Conservation (phyloP, 1,140 invertebrate genomes). For the Temnothorax curvispinosus region DNA sequence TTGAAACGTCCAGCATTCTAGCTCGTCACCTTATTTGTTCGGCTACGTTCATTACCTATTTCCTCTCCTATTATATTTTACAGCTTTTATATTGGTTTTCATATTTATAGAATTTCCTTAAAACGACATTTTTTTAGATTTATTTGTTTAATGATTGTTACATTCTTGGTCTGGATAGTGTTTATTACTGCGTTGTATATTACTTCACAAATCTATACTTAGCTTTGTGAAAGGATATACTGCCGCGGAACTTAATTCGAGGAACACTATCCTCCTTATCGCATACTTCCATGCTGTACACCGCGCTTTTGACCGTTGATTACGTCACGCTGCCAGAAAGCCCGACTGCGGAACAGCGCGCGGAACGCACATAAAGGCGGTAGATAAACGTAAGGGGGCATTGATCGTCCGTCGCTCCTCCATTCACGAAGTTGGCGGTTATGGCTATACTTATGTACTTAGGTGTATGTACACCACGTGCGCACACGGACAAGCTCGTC, state of each 20-base stretch:
- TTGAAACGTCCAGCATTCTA: too few species aligned
- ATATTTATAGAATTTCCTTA: background rate
- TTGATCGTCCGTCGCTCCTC: conserved; percentile 76
- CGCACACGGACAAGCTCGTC: conserved; percentile 40
- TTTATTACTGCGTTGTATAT: background rate
- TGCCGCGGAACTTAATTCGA: background rate
- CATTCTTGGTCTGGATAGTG: background rate
- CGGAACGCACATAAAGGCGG: conserved; percentile 71
- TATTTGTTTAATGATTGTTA: background rate
- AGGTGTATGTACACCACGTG: conserved; percentile 70
- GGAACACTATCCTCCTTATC: background rate
- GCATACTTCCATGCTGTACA: background rate
- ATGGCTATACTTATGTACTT: conserved; percentile 79
- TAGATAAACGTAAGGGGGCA: conserved; percentile 75
- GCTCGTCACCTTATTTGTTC: too few species aligned
- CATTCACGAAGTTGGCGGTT: conserved; percentile 80
- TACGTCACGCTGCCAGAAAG: conserved; percentile 35
- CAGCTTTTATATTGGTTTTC: too few species aligned
- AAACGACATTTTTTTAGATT: background rate
- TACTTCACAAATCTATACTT: background rate
- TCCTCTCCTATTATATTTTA: too few species aligned
- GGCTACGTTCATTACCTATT: too few species aligned
- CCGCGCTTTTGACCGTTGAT: conserved; percentile 12
- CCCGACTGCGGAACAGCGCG: conserved; percentile 27
- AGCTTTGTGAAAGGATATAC: background rate